These are phyloP conservation scores for Heliothis virescens DNA, from an alignment of 1,140 invertebrate species.

Conservation along the genomic window DNA sequence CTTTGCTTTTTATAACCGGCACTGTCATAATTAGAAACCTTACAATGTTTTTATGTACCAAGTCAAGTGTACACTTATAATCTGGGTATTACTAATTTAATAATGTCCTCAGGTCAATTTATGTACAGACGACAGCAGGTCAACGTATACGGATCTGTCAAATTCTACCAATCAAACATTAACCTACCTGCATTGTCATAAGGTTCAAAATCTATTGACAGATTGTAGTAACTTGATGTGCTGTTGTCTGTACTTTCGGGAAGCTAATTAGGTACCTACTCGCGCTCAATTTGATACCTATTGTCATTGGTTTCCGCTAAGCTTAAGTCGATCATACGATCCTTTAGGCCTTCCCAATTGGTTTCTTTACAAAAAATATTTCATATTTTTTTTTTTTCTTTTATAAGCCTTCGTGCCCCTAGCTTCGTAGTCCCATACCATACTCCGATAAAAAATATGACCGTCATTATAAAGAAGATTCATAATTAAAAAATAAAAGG, in stretches of 20 bases:
- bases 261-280: conserved; percentile 3
- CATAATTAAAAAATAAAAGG: neutral
- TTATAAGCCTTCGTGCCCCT: neutral
- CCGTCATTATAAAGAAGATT: neutral
- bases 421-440: neutral
- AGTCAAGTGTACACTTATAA: neutral
- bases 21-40: neutral
- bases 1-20: too few relatives aligned
- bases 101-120: neutral
- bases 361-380: neutral
- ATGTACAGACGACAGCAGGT: too few relatives aligned
- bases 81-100: neutral
- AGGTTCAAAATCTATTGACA: too few relatives aligned
- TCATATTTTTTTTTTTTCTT: neutral
- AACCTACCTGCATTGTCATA: too few relatives aligned
- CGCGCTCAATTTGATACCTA: neutral
- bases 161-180: too few relatives aligned
- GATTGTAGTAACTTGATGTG: too few relatives aligned
- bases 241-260: too few relatives aligned
- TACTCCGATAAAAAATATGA: neutral
- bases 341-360: too few relatives aligned
- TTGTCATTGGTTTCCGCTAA: neutral
- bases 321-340: too few relatives aligned
- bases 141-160: too few relatives aligned
- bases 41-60: neutral